Conservation (phyloP, 2,888 invertebrate species). For the Scaptomyza cyrtandrae region DNA sequence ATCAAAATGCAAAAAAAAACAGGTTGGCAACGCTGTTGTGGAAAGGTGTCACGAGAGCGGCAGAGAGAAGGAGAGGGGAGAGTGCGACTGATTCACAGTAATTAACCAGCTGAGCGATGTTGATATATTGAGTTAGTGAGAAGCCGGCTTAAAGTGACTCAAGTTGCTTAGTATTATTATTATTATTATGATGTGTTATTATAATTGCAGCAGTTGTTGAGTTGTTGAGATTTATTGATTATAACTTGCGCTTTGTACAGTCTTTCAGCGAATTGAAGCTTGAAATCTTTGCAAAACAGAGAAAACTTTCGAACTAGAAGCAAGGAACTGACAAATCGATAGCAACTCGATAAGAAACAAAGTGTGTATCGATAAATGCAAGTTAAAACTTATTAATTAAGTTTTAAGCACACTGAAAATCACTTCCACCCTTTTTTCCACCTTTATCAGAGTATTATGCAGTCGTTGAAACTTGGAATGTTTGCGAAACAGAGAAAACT, state of each 20-base stretch:
- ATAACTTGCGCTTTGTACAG: too few relatives aligned
- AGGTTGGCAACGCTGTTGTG: constrained; percentile 46
- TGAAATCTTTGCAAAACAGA: too few relatives aligned
- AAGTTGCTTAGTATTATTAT: constrained; percentile 2
- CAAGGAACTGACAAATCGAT: not conserved
- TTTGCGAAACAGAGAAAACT: too few relatives aligned
- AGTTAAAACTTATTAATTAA: too few relatives aligned
- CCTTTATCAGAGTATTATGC: too few relatives aligned
- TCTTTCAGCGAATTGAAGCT: too few relatives aligned
- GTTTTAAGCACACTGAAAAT: too few relatives aligned
- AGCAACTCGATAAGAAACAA: not conserved
- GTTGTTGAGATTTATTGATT: constrained; percentile 20
- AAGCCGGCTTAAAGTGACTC: constrained; percentile 45
- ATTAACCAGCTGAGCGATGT: constrained; percentile 44
- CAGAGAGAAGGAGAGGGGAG: not conserved
- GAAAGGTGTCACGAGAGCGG: not conserved
- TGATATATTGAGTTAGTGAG: constrained; percentile 21
- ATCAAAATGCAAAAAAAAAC: constrained; percentile 57
- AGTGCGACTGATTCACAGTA: constrained; percentile 19
- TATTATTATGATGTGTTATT: not conserved
- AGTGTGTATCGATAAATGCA: too few relatives aligned
- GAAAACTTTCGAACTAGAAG: not conserved
- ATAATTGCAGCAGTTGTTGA: constrained; percentile 26
- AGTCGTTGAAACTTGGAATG: not conserved
- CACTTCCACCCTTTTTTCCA: too few relatives aligned